A percentile compares a stretch with the other conserved stretches of the same genome.
Conservation (phyloP, 2,797 vertebrate species). For the Chanos chanos region DNA sequence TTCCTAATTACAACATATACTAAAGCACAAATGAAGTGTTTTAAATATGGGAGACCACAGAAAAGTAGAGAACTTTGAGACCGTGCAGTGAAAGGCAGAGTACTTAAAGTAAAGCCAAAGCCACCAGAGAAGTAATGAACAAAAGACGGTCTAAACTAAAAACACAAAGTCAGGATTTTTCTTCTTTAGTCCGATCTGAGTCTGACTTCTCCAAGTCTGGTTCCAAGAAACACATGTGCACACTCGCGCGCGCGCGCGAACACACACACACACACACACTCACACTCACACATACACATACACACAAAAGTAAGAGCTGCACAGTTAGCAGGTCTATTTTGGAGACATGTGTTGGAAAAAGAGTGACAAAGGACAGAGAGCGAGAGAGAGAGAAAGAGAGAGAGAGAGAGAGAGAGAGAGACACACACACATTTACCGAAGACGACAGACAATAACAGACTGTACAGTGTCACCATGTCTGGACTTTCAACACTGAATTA, state of each 20-base stretch:
- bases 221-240: background rate
- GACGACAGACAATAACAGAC: conserved; percentile 16
- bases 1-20: too few relatives aligned
- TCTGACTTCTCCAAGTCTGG: too few relatives aligned
- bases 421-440: too few relatives aligned
- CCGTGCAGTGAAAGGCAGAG: too few relatives aligned
- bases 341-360: background rate
- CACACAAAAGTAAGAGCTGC: background rate
- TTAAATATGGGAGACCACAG: too few relatives aligned
- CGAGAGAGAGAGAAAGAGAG: conserved; percentile 1
- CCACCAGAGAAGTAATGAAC: too few relatives aligned
- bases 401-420: background rate
- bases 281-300: background rate
- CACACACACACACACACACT: background rate
- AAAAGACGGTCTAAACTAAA: too few relatives aligned
- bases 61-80: too few relatives aligned
- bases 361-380: background rate
- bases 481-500: conserved; percentile 39
- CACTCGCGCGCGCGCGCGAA: background rate
- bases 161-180: too few relatives aligned
- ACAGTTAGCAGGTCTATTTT: background rate
- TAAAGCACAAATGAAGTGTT: too few relatives aligned
- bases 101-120: too few relatives aligned
- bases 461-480: conserved; percentile 24
- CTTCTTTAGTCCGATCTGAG: too few relatives aligned